Evolutionary conservation across 2,797 vertebrate genomes (phyloP).

Genomic region (Oophaga sylvatica): DNA sequence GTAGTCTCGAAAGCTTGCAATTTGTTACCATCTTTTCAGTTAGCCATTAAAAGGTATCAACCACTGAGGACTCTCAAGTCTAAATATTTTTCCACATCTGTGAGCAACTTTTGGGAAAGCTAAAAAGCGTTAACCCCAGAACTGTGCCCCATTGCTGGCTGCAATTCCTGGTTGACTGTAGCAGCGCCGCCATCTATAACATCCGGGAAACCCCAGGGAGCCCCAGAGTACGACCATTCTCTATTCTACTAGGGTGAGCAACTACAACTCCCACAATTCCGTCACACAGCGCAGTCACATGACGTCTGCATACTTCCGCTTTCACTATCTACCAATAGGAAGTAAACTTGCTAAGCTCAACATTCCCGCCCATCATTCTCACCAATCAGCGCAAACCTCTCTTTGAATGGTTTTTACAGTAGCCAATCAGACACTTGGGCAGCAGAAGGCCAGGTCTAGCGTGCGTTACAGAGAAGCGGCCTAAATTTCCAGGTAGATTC

Average conservation of each 20-base stretch:
- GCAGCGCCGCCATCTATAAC: too few relatives aligned
- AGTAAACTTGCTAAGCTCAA: not conserved
- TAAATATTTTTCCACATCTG: too few relatives aligned
- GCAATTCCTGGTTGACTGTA: too few relatives aligned
- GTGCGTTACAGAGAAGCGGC: not conserved
- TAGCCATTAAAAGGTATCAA: too few relatives aligned
- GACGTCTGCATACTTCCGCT: not conserved
- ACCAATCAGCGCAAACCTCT: not conserved
- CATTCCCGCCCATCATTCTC: not conserved
- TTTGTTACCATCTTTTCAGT: too few relatives aligned
- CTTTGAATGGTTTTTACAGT: not conserved
- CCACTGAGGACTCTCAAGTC: too few relatives aligned
- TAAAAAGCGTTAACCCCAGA: too few relatives aligned
- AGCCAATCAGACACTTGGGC: not conserved
- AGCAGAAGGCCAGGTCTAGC: not conserved
- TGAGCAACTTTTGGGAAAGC: too few relatives aligned
- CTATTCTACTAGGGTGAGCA: not conserved
- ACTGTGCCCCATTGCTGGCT: too few relatives aligned
- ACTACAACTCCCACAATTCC: constrained; percentile 24
- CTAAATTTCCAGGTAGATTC: not conserved
- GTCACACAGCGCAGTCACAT: not conserved
- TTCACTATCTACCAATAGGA: not conserved
- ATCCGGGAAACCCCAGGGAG: too few relatives aligned
- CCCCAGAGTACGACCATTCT: too few relatives aligned
- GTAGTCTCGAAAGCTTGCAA: too few relatives aligned